Conservation (phyloP, 2,113 vertebrate genomes). For the Macaca mulatta region DNA sequence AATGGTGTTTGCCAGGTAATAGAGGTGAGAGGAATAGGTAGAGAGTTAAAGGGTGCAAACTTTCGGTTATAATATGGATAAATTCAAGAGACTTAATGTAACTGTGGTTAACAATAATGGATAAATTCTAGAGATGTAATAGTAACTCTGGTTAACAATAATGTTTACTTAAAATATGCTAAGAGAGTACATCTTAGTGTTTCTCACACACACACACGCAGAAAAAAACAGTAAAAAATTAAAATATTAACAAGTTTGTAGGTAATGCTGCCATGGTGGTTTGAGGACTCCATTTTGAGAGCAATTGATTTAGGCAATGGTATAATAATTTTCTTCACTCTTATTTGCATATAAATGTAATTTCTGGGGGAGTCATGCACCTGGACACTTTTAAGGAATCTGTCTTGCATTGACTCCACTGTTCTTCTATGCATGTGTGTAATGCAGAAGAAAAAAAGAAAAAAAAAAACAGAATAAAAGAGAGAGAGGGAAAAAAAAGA, state of each 20-base stretch:
- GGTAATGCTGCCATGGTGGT: background rate
- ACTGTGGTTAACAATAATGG: background rate
- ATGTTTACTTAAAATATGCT: background rate
- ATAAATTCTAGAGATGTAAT: background rate
- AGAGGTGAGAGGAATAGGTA: fast-evolving
- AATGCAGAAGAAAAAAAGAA: background rate
- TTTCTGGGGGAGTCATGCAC: background rate
- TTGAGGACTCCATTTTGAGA: background rate
- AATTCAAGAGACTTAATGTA: background rate
- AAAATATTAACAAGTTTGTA: background rate
- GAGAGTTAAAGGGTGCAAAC: background rate
- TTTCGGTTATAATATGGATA: background rate
- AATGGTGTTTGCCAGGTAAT: background rate
- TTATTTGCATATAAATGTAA: background rate
- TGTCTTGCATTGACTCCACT: background rate
- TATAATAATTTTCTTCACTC: background rate
- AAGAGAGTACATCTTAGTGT: no score
- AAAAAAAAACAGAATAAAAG: background rate
- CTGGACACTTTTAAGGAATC: background rate
- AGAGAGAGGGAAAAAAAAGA: no score
- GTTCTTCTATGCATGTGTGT: background rate
- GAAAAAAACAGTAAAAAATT: background rate
- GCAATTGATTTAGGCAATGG: background rate
- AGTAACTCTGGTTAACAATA: background rate
- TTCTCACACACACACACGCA: background rate